A percentile compares a stretch with the other conserved stretches of the same genome.
These are phyloP conservation scores for Thalassarche chlororhynchos DNA, from an alignment of 2,113 vertebrate species.

Conservation along the genomic window DNA sequence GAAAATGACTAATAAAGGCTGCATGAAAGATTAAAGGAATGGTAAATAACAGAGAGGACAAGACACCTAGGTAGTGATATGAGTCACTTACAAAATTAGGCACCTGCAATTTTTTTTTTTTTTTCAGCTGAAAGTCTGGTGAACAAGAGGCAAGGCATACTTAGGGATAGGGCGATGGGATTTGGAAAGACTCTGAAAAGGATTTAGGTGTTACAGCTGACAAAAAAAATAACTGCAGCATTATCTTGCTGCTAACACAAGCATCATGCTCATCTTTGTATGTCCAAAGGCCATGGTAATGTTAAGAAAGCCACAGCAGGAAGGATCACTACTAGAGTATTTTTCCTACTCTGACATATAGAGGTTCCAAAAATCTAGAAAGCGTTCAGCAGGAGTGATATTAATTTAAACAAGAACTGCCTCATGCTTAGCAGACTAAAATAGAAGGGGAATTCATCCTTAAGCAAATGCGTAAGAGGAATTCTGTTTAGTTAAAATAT, in stretches of 20 bases:
- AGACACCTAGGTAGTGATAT: neutral
- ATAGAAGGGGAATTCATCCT: neutral
- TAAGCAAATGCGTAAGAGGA: neutral
- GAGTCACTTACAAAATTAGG: constrained; percentile 24
- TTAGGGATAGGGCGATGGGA: neutral
- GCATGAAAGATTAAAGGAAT: neutral
- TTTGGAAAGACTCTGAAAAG: neutral
- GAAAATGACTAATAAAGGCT: constrained; percentile 1
- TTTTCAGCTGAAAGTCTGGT: neutral
- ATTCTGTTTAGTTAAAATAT: neutral
- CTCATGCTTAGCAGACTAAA: neutral
- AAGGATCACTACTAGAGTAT: neutral
- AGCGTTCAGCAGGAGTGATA: neutral
- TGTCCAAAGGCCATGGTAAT: neutral
- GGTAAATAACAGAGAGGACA: constrained; percentile 25
- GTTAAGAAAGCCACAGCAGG: neutral
- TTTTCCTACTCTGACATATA: neutral
- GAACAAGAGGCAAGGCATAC: neutral
- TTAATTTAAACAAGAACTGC: neutral
- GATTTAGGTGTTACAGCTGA: neutral
- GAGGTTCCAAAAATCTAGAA: neutral
- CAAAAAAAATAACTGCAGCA: neutral
- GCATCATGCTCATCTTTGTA: neutral
- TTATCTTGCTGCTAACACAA: neutral
- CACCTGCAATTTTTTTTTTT: neutral